Base-by-base conservation (phyloP, 35 echinoderm and acorn worm species). In the Anneissia japonica region DNA sequence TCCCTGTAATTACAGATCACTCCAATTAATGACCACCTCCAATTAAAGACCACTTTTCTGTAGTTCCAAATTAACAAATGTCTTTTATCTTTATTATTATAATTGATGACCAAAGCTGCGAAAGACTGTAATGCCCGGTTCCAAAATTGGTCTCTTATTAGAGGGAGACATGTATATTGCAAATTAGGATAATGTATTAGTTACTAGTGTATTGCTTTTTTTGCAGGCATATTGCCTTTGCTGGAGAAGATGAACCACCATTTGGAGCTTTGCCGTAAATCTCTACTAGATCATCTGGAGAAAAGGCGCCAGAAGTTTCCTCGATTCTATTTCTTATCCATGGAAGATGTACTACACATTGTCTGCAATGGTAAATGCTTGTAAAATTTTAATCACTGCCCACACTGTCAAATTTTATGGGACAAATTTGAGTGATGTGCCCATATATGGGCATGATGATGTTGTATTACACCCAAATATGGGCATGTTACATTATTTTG, bases 301-400 rank as follows among this genome's bases (percentile, higher is more conserved):
- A 94, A 83, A 46, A 88, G 92, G 21, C 38, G 96, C 13, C 96
- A 99, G 75, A 73, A 89, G 73, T 99, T 94, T 40, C 96, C 96
- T 16, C 81, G 96, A 39, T 99, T 99, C 46, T 99, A 99, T 81
- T 99, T 99, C 80, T 76, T 99, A 14, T 99, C 96, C 14, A 93
- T 94, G 91, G 96, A 99, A 75, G 96, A 99, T 94, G 96, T 99
- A 1, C 84, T 99, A 12, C 96, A 99, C 39, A 94, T 94, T 38
- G 91, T 94, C 0, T 99, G 96, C 72, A 98, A 98, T 91, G 95
- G 95, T 98, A 81, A 89, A 89, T 77, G 26, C 9, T 4, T 17
- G 4, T 30, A 4, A 34, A 21, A 79, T 30, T 4, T 28, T 30
- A 29, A 34, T 79, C 3, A 79, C 34, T 76, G 74, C n/a, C 28